Evolutionary conservation across 2,797 vertebrate species (phyloP), one percentile per base, ranked within the genome.

Genomic region (Antrozous pallidus): DNA sequence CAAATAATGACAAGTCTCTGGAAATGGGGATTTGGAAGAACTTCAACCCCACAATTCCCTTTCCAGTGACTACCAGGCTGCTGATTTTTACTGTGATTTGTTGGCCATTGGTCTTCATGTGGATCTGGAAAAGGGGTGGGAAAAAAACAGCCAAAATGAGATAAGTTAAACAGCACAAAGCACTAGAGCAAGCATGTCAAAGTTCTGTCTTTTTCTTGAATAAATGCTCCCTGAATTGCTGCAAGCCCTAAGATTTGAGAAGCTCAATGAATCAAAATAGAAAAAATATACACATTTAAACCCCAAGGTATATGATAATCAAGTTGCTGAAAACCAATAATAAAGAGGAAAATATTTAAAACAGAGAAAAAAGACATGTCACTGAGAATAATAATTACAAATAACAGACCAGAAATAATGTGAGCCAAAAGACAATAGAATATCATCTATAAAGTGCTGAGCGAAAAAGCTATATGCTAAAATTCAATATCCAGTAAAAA

Each of bases 201-300:
- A 90, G 71, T 73, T 87, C 92, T n/a, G 38, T 31, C 45, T 51
- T 96, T 88, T 91, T 78, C 47, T 89, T 80, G 9, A 92, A 84
- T 73, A 89, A 67, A 85, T 65, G 20, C 17, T 83, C 51, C 40
- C 40, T 69, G 22, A 40, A 81, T 74, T 51, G 49, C 58, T 85
- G 11, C 11, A 80, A 70, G 12, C 33, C 33, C 81, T 80, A 61
- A 56, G n/a, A 67, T 51, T 17, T 42, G 58, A 49, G 22, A 84
- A 88, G 5, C 63, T 86, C 69, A 91, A 16, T 51, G 26, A 86
- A 56, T n/a, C 47, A 91, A 18, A 79, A 87, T 67, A 87, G 78
- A 90, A 86, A 61, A 94, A 88, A 61, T 63, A 70, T 1, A 75
- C 3, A 83, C 2, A 47, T 20, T 45, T 6, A 78, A n/a, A 79